These are phyloP conservation scores for Lipophrys pholis DNA, from an alignment of 2,113 vertebrate genomes.

Conservation along the genomic window DNA sequence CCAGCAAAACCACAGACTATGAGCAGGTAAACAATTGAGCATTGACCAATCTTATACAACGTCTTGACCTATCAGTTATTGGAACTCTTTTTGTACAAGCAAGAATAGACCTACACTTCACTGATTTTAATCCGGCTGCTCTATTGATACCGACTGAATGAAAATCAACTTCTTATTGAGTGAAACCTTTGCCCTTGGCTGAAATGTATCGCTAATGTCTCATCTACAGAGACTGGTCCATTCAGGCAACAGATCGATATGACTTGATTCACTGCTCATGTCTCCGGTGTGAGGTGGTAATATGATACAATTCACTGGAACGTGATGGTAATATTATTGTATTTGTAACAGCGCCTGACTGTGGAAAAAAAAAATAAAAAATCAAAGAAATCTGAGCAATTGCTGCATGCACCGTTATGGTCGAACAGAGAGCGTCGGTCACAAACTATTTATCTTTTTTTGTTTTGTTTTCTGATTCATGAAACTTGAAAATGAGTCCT, in stretches of 20 bases:
- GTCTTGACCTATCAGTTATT: no score
- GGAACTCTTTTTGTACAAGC: no score
- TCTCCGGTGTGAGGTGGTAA: conserved; percentile 17
- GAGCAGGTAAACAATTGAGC: no score
- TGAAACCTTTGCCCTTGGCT: conserved; percentile 53
- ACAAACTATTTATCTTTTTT: no score
- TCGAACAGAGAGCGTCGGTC: no score
- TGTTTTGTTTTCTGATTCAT: conserved; percentile 32
- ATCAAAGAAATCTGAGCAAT: no score
- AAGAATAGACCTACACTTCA: no score
- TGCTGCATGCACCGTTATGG: no score
- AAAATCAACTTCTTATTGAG: background rate
- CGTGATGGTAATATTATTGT: conserved; percentile 20
- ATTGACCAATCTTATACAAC: no score
- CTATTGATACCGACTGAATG: conserved; percentile 18
- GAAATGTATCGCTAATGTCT: conserved; percentile 35
- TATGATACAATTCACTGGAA: conserved; percentile 30
- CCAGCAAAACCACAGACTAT: no score
- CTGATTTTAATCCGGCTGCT: background rate
- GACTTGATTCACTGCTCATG: conserved; percentile 45
- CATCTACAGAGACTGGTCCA: conserved; percentile 40
- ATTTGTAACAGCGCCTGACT: background rate
- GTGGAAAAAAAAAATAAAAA: no score
- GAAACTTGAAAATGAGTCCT: conserved; percentile 33
- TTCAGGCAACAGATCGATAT: conserved; percentile 53